These are phyloP conservation scores for Zaprionus inermis DNA, from an alignment of 1,140 invertebrate species.

Conservation along the genomic window DNA sequence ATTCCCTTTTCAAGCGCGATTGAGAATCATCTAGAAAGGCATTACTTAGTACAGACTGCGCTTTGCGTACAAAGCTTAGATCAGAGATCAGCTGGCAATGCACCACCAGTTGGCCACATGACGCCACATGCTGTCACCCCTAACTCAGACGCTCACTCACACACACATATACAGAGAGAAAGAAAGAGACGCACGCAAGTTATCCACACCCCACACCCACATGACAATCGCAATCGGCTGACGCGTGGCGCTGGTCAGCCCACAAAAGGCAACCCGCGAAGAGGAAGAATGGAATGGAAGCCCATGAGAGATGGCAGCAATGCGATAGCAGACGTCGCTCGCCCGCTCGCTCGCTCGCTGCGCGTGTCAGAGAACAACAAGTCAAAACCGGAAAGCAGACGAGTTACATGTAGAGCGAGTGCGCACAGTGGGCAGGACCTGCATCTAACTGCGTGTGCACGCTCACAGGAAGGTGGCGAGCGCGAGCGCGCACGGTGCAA, in stretches of 20 bases:
- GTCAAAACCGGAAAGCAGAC: constrained; percentile 71
- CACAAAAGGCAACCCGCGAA: constrained; percentile 38
- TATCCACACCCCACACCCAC: constrained; percentile 32
- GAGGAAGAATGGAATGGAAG: constrained; percentile 14
- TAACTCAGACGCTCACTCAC: constrained; percentile 32
- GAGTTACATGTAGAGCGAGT: constrained; percentile 32
- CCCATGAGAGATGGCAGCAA: constrained; percentile 44
- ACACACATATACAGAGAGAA: not conserved
- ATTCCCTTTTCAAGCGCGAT: too few species aligned
- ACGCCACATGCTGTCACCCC: constrained; percentile 43
- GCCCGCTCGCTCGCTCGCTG: not conserved
- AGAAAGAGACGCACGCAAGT: constrained; percentile 20
- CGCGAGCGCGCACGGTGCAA: constrained; percentile 52
- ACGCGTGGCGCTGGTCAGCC: constrained; percentile 71
- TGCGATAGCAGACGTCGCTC: constrained; percentile 51
- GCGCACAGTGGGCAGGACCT: constrained; percentile 58
- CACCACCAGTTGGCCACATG: constrained; percentile 63
- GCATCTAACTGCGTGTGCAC: constrained; percentile 44
- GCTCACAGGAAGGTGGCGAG: constrained; percentile 49
- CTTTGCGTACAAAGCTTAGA: not conserved
- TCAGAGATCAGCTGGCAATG: constrained; percentile 37
- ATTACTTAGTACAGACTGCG: not conserved
- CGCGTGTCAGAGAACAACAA: constrained; percentile 78
- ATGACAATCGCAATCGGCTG: constrained; percentile 31
- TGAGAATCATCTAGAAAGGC: not conserved